Conservation (phyloP, 2,888 invertebrate species). For the Ptychoptera albimana region DNA sequence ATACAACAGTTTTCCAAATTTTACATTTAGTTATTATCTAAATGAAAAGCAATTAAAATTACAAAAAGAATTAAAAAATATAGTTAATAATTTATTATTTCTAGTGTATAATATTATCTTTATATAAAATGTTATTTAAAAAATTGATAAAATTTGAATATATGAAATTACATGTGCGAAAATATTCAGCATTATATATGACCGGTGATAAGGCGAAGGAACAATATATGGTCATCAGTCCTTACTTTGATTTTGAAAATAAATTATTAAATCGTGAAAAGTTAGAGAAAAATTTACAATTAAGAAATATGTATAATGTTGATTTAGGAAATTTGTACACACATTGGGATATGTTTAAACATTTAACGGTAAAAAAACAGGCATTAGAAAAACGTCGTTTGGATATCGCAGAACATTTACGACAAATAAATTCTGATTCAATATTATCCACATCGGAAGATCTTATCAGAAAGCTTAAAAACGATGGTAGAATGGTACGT, state of each 20-base stretch:
- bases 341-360: slow-evolving; percentile 44
- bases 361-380: slow-evolving; percentile 34
- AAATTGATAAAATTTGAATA: too few species aligned
- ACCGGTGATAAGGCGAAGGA: slow-evolving; percentile 53
- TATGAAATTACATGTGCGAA: background rate
- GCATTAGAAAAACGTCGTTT: slow-evolving; percentile 36
- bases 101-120: too few species aligned
- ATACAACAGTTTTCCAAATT: too few species aligned
- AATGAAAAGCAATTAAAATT: too few species aligned
- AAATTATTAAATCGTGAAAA: slow-evolving; percentile 34
- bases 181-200: slow-evolving; percentile 41
- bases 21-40: too few species aligned
- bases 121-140: too few species aligned
- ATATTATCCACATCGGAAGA: slow-evolving; percentile 16
- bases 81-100: too few species aligned
- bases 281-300: slow-evolving; percentile 37
- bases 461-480: slow-evolving; percentile 34
- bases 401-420: slow-evolving; percentile 34
- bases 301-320: slow-evolving; percentile 34
- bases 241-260: slow-evolving; percentile 47
- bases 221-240: slow-evolving; percentile 48
- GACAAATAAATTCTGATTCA: slow-evolving; percentile 18
- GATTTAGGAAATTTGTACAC: slow-evolving; percentile 38
- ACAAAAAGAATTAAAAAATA: too few species aligned
- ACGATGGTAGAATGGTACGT: slow-evolving; percentile 38